Percentiles rank a stretch among this genome's conserved stretches.
Conservation (phyloP, 2,113 vertebrate species). For the Pholis gunnellus region DNA sequence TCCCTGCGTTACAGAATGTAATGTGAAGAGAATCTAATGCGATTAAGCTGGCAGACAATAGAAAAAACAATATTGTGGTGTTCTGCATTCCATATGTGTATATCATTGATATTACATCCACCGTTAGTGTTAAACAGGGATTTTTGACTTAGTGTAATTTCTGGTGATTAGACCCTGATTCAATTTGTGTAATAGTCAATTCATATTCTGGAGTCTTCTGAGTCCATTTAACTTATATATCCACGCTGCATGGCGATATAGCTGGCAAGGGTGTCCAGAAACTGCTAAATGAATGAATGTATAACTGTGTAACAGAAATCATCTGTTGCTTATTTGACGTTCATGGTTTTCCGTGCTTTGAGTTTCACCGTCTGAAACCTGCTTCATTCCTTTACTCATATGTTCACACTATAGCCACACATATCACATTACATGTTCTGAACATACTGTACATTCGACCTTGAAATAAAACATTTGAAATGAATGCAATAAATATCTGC, state of each 20-base stretch:
- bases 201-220: not conserved
- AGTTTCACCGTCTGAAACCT: slow-evolving; percentile 35
- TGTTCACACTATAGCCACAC: slow-evolving; percentile 7
- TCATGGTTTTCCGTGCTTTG: slow-evolving; percentile 23
- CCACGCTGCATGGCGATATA: not conserved
- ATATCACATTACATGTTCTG: slow-evolving; percentile 31
- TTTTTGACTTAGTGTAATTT: not conserved
- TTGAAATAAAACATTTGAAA: slow-evolving; percentile 38
- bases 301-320: slow-evolving; percentile 13
- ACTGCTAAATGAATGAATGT: not conserved
- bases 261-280: not conserved
- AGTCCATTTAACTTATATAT: not conserved
- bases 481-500: slow-evolving; percentile 18
- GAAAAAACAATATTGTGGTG: not conserved
- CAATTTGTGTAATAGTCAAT: not conserved
- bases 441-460: slow-evolving; percentile 26
- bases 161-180: not conserved
- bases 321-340: slow-evolving; percentile 23
- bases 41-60: not conserved
- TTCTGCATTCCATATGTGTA: slow-evolving; percentile 21
- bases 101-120: not conserved
- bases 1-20: not conserved
- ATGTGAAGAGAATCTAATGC: not conserved
- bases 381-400: slow-evolving; percentile 21
- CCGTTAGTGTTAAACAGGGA: not conserved